phyloP scores from a whole-genome alignment of 2,888 invertebrate species.

The Isoperla grammatica region DNA sequence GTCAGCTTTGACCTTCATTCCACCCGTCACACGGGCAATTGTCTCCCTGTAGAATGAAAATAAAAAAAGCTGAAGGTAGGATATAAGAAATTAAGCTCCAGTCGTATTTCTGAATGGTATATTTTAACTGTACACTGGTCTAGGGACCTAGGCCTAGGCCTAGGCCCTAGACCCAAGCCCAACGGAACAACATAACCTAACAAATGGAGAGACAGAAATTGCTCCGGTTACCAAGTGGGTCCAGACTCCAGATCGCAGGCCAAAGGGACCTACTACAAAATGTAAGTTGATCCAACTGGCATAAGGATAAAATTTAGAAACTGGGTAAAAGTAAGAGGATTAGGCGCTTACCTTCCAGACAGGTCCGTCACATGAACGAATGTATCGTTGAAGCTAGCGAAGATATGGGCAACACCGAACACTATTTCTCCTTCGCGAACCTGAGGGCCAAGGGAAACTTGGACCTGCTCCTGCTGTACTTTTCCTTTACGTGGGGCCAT shows the following conservation, averaged over 20 bases:
- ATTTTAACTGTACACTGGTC: no score
- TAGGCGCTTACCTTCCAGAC: slow-evolving; percentile 68
- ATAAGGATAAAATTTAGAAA: no score
- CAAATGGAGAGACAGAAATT: no score
- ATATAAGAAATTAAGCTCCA: no score
- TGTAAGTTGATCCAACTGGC: no score
- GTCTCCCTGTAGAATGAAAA: slow-evolving; percentile 59
- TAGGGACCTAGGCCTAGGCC: no score
- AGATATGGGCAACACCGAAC: slow-evolving; percentile 99
- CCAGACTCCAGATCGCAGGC: no score
- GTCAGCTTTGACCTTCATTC: slow-evolving; percentile 99
- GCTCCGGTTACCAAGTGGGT: slow-evolving; percentile 19
- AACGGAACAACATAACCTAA: no score
- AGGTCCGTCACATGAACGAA: slow-evolving; percentile 99
- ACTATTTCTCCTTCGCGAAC: slow-evolving; percentile 96
- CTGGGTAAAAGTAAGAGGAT: no score
- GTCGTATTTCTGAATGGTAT: no score
- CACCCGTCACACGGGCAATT: slow-evolving; percentile 91
- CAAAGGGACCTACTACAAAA: no score
- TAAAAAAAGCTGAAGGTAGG: background rate
- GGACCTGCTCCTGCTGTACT: slow-evolving; percentile 93
- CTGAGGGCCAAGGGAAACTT: slow-evolving; percentile 92
- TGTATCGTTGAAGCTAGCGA: slow-evolving; percentile 99
- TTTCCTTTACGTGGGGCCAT: slow-evolving; percentile 99
- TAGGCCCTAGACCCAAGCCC: no score